phyloP scores from a whole-genome alignment of 2,888 invertebrate genomes.

The Lymantria monacha region DNA sequence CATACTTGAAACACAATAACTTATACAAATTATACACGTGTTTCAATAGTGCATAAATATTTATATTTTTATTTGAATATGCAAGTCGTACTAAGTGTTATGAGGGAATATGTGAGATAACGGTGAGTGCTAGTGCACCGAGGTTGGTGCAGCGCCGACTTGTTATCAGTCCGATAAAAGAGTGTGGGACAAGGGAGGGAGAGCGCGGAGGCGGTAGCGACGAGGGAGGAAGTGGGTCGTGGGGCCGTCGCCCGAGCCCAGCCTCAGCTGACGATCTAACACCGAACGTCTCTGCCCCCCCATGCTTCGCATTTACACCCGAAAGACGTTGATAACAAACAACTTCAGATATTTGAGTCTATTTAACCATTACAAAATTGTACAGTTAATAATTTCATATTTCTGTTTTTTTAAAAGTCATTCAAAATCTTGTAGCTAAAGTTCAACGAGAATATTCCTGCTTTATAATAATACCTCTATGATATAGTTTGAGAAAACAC shows the following conservation, averaged over 20 bases:
- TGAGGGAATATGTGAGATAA: slow-evolving; percentile 10
- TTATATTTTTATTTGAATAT: neutral
- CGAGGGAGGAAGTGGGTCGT: slow-evolving; percentile 69
- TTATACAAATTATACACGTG: slow-evolving; percentile 1
- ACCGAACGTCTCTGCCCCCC: slow-evolving; percentile 53
- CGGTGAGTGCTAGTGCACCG: slow-evolving; percentile 18
- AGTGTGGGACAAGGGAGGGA: slow-evolving; percentile 44
- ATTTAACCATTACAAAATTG: slow-evolving; percentile 8
- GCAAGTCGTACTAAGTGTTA: neutral
- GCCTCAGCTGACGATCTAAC: slow-evolving; percentile 57
- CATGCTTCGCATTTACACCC: slow-evolving; percentile 33
- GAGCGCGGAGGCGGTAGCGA: slow-evolving; percentile 38
- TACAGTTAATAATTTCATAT: too few species aligned
- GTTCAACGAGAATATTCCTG: too few species aligned
- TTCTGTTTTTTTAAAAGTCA: too few species aligned
- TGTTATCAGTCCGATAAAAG: slow-evolving; percentile 66
- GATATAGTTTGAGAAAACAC: too few species aligned
- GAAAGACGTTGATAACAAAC: slow-evolving; percentile 13
- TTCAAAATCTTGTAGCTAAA: too few species aligned
- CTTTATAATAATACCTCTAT: too few species aligned
- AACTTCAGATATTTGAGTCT: slow-evolving; percentile 5
- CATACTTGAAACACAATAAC: neutral
- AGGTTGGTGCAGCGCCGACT: slow-evolving; percentile 34
- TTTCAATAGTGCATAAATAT: slow-evolving; percentile 1
- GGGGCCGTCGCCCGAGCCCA: slow-evolving; percentile 71